Conservation (phyloP, 2,113 vertebrate species). For the Menidia beryllina region DNA sequence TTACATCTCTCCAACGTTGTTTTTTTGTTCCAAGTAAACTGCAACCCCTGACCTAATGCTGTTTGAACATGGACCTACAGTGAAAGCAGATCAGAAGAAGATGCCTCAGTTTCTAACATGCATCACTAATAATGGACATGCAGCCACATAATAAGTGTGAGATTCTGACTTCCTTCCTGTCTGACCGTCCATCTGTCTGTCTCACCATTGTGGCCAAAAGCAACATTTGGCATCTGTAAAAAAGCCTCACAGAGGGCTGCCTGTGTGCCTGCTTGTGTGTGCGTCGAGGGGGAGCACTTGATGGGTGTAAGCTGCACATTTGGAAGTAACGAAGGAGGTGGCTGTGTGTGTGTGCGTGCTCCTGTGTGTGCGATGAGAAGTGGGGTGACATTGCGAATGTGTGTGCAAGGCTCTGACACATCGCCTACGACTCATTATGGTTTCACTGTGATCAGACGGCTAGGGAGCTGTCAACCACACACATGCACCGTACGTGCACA, state of each 20-base stretch:
- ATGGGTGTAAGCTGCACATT: slow-evolving; percentile 70
- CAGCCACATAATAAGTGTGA: slow-evolving; percentile 39
- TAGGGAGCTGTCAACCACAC: slow-evolving; percentile 72
- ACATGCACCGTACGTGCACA: slow-evolving; percentile 41
- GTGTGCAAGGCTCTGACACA: slow-evolving; percentile 70
- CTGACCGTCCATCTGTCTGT: slow-evolving; percentile 63
- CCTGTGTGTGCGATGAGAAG: slow-evolving; percentile 40
- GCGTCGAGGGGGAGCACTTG: slow-evolving; percentile 45
- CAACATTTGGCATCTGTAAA: slow-evolving; percentile 69
- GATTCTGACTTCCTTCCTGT: slow-evolving; percentile 43
- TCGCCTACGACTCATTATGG: slow-evolving; percentile 81
- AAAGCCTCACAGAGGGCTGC: slow-evolving; percentile 37
- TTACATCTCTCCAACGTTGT: background rate
- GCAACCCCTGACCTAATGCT: background rate
- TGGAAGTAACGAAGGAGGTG: slow-evolving; percentile 48
- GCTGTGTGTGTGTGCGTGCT: slow-evolving; percentile 45
- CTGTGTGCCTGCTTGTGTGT: slow-evolving; percentile 16
- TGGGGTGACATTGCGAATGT: slow-evolving; percentile 67
- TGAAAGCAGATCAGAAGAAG: slow-evolving; percentile 1
- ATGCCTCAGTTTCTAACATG: background rate
- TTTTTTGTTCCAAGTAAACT: background rate
- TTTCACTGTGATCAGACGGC: slow-evolving; percentile 76
- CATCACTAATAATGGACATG: slow-evolving; percentile 36
- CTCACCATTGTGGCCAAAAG: slow-evolving; percentile 68
- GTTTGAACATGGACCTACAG: background rate